Percentiles rank a stretch among this genome's conserved stretches.
phyloP scores from a whole-genome alignment of 2,113 vertebrate genomes.

The Acrocephalus arundinaceus region DNA sequence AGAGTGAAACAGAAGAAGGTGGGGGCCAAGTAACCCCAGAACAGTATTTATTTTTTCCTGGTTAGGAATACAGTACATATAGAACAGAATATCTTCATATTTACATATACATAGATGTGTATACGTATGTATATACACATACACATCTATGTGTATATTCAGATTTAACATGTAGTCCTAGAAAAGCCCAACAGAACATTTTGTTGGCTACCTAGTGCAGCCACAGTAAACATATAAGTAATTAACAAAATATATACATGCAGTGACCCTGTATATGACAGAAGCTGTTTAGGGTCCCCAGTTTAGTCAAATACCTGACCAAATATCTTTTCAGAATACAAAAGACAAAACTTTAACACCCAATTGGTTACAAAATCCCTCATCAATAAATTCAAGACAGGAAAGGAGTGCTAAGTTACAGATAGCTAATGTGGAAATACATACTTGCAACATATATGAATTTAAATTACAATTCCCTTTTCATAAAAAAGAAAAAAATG shows the following conservation, averaged over 20 bases:
- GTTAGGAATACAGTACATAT: not conserved
- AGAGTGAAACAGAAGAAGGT: not conserved
- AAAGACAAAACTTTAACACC: not conserved
- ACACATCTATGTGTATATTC: not conserved
- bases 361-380: not conserved
- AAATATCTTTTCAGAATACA: not conserved
- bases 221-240: not conserved
- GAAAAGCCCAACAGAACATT: not conserved
- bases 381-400: not conserved
- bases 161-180: not conserved
- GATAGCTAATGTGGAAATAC: not conserved
- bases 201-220: not conserved
- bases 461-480: not conserved
- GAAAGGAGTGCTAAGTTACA: not conserved
- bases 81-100: not conserved
- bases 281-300: not conserved
- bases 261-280: not conserved
- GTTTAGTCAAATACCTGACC: not conserved
- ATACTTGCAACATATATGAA: not conserved
- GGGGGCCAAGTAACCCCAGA: not conserved
- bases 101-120: not conserved
- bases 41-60: not conserved
- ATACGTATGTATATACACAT: too few relatives aligned
- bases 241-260: not conserved
- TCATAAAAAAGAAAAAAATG: not conserved